Conservation (phyloP, 2,888 invertebrate genomes). For the Cephus runcator region DNA sequence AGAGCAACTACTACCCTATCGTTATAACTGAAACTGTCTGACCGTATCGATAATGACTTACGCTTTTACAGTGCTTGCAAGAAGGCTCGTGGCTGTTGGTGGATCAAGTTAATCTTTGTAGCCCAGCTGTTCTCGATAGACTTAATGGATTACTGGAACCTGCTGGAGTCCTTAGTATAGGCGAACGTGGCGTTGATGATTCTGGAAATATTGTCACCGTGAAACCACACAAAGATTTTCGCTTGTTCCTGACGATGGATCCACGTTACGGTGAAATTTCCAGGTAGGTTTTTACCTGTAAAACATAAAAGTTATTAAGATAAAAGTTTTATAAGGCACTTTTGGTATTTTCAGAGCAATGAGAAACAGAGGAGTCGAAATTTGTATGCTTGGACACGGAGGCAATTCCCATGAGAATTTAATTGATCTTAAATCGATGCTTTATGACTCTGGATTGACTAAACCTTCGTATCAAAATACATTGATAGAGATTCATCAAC, state of each 20-base stretch:
- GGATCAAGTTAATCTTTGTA: constrained; percentile 95
- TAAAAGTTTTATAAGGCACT: not conserved
- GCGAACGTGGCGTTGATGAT: constrained; percentile 86
- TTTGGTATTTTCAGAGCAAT: constrained; percentile 78
- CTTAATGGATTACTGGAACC: constrained; percentile 96
- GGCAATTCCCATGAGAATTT: constrained; percentile 38
- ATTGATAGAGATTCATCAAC: constrained; percentile 67
- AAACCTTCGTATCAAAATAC: constrained; percentile 62
- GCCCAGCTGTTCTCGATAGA: constrained; percentile 95
- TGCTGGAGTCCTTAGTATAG: constrained; percentile 86
- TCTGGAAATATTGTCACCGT: constrained; percentile 79
- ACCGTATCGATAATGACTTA: constrained; percentile 11
- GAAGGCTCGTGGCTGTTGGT: constrained; percentile 87
- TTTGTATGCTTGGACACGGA: constrained; percentile 70
- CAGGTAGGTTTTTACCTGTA: constrained; percentile 65
- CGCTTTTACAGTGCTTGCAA: constrained; percentile 72
- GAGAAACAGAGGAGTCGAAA: constrained; percentile 97
- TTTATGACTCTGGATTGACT: constrained; percentile 67
- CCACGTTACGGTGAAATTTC: constrained; percentile 96
- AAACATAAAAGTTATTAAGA: not conserved
- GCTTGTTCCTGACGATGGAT: constrained; percentile 95
- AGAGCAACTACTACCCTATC: not conserved
- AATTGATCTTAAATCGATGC: constrained; percentile 68
- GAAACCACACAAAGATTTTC: constrained; percentile 88
- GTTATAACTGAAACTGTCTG: not conserved